These are phyloP conservation scores for Haemorhous mexicanus DNA, from an alignment of 2,113 vertebrate genomes.

Conservation along the genomic window DNA sequence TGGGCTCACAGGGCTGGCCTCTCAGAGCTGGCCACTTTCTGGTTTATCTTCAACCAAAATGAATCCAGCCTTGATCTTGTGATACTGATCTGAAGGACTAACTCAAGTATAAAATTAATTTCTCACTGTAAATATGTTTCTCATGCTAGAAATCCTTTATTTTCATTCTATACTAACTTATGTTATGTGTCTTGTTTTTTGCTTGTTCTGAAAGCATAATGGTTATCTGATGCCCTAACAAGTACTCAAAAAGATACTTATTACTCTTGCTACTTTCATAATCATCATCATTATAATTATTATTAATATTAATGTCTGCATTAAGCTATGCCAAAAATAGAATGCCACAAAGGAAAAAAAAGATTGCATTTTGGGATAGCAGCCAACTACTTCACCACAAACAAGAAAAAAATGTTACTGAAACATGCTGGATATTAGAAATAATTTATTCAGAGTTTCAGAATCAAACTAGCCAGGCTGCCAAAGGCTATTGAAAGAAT, in stretches of 20 bases:
- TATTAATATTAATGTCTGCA: not conserved
- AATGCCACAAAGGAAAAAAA: not conserved
- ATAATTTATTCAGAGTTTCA: conserved; percentile 7
- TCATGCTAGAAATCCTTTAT: not conserved
- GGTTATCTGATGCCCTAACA: not conserved
- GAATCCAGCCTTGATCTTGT: not conserved
- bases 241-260: not conserved
- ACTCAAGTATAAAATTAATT: not conserved
- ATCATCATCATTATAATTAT: not conserved
- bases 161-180: not conserved
- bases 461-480: not conserved
- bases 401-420: not conserved
- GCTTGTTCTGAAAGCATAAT: not conserved
- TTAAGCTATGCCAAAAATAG: not conserved
- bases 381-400: not conserved
- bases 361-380: not conserved
- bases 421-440: not conserved
- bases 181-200: not conserved
- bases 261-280: not conserved
- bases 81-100: not conserved
- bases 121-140: not conserved
- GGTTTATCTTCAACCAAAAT: not conserved
- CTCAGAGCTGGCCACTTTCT: not conserved
- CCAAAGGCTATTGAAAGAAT: conserved; percentile 25
- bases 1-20: fast-evolving